A percentile compares a stretch with the other conserved stretches of the same genome.
Conservation (phyloP, 2,113 vertebrate species). For the Zonotrichia leucophrys region DNA sequence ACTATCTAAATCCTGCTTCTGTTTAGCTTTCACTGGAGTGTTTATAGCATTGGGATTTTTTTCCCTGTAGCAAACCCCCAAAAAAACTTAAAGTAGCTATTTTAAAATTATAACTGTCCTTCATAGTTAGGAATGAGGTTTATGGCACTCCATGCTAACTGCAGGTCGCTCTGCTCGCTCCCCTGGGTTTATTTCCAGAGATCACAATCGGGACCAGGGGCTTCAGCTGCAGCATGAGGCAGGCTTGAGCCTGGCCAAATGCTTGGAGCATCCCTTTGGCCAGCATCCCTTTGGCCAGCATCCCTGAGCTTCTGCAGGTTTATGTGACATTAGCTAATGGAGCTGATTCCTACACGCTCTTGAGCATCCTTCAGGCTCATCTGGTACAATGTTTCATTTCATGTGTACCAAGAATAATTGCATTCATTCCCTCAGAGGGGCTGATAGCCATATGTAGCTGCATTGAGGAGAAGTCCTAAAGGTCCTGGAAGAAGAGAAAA, state of each 20-base stretch:
- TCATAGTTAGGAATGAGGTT: not conserved
- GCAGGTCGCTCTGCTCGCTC: not conserved
- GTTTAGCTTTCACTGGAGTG: not conserved
- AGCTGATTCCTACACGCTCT: not conserved
- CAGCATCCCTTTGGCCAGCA: not conserved
- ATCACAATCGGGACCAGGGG: not conserved
- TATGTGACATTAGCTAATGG: not conserved
- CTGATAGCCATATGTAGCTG: not conserved
- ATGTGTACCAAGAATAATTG: not conserved
- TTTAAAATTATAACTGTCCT: constrained; percentile 14
- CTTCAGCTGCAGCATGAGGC: not conserved
- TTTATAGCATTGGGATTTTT: not conserved
- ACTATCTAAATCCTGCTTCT: not conserved
- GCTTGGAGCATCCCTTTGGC: not conserved
- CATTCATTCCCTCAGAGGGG: not conserved
- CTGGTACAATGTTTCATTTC: not conserved
- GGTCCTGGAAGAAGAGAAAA: not conserved
- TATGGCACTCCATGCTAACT: not conserved
- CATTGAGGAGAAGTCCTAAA: not conserved
- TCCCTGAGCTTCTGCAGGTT: not conserved
- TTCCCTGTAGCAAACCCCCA: not conserved
- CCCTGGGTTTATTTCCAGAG: not conserved
- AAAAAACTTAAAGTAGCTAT: not conserved
- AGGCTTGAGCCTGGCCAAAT: not conserved
- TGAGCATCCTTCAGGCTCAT: not conserved